phyloP scores from a whole-genome alignment of 2,797 vertebrate species.

The Acrocephalus scirpaceus region DNA sequence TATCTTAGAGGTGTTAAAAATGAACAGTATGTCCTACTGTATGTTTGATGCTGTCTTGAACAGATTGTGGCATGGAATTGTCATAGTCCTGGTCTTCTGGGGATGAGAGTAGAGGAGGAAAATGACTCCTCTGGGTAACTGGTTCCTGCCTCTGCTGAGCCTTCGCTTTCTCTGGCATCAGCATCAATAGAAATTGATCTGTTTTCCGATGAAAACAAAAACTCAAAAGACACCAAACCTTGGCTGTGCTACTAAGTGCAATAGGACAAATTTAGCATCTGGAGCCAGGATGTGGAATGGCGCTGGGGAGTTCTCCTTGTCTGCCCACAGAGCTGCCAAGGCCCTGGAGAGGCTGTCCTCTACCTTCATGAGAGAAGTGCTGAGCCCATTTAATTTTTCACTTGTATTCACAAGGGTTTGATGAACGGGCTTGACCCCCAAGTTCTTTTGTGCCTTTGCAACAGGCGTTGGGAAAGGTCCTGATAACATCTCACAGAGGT shows the following conservation, averaged over 20 bases:
- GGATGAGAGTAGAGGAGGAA: neutral
- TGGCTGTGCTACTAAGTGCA: neutral
- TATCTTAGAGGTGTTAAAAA: neutral
- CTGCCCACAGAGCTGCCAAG: neutral
- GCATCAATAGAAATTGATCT: neutral
- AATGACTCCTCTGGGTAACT: neutral
- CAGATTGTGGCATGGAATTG: neutral
- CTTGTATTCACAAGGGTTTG: neutral
- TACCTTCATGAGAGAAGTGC: fast-evolving
- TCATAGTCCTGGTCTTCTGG: neutral
- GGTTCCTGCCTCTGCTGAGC: neutral
- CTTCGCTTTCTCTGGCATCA: neutral
- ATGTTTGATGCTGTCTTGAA: neutral
- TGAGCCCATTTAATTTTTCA: neutral
- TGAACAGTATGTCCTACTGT: neutral
- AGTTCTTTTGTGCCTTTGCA: neutral
- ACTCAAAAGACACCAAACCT: neutral
- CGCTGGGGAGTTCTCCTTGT: neutral
- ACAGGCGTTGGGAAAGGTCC: fast-evolving
- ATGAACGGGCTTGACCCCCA: neutral
- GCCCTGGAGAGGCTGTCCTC: neutral
- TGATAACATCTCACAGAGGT: neutral
- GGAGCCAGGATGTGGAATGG: neutral
- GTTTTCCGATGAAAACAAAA: neutral
- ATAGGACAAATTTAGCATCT: neutral